These are phyloP conservation scores for Rhyzopertha dominica DNA, from an alignment of 1,140 invertebrate species.

Conservation along the genomic window DNA sequence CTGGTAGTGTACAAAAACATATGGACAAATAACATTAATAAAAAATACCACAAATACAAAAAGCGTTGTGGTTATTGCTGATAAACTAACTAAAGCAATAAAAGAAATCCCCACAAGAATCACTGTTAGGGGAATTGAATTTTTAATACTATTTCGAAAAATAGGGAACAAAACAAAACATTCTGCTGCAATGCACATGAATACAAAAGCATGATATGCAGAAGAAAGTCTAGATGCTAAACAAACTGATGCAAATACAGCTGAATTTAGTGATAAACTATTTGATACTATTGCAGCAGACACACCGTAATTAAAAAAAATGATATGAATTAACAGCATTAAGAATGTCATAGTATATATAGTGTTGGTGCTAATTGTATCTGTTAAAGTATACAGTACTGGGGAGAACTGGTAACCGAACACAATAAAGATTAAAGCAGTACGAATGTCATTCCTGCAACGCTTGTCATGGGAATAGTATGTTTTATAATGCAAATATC, in stretches of 20 bases:
- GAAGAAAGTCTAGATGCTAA: conserved; percentile 84
- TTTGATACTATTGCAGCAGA: conserved; percentile 75
- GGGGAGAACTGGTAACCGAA: conserved; percentile 85
- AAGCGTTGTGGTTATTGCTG: conserved; percentile 52
- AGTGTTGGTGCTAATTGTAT: conserved; percentile 94
- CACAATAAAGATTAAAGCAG: conserved; percentile 70
- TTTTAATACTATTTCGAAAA: conserved; percentile 59
- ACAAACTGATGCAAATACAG: conserved; percentile 89
- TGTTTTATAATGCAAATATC: conserved; percentile 55
- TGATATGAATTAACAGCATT: conserved; percentile 82
- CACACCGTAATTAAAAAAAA: conserved; percentile 89
- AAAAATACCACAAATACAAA: conserved; percentile 60
- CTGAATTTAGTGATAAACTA: conserved; percentile 82
- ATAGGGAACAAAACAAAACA: conserved; percentile 86
- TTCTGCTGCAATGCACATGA: conserved; percentile 79
- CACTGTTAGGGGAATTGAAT: conserved; percentile 38
- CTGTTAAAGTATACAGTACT: conserved; percentile 88
- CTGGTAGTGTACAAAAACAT: conserved; percentile 72
- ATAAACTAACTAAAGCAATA: conserved; percentile 54
- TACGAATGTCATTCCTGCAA: conserved; percentile 46
- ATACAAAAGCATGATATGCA: conserved; percentile 79
- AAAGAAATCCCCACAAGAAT: conserved; percentile 48
- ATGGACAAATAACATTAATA: conserved; percentile 70
- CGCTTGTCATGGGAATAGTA: conserved; percentile 22
- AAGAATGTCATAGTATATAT: conserved; percentile 88